These are phyloP conservation scores for Xylophagus ater DNA, from an alignment of 2,888 invertebrate genomes.

Conservation along the genomic window DNA sequence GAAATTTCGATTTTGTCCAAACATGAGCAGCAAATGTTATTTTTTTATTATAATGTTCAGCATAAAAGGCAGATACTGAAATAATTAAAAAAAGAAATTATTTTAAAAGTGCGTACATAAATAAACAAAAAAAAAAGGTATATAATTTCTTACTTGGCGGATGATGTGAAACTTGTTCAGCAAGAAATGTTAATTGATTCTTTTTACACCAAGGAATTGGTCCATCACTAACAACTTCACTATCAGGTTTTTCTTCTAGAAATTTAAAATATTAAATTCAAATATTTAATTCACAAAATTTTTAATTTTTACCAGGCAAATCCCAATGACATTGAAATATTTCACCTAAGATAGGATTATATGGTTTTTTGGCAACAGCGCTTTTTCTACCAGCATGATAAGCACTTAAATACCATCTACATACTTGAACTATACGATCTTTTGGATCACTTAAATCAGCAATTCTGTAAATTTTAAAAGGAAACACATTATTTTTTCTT, in stretches of 20 bases:
- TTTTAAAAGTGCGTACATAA: not conserved
- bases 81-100: conserved; percentile 15
- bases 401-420: conserved; percentile 95
- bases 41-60: conserved; percentile 83
- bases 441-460: conserved; percentile 74
- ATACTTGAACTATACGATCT: conserved; percentile 88
- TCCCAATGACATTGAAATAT: conserved; percentile 87
- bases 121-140: conserved; percentile 3
- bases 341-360: conserved; percentile 97
- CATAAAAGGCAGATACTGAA: conserved; percentile 95
- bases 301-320: conserved; percentile 38
- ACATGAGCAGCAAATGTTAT: conserved; percentile 92
- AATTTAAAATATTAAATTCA: not conserved
- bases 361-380: conserved; percentile 95
- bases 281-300: not conserved
- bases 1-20: conserved; percentile 98
- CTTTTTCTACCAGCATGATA: conserved; percentile 98
- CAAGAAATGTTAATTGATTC: conserved; percentile 84
- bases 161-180: conserved; percentile 99
- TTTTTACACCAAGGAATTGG: conserved; percentile 85
- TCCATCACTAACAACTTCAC: conserved; percentile 53
- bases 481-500: not conserved
- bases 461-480: conserved; percentile 50
- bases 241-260: conserved; percentile 24
- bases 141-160: conserved; percentile 65